Base-by-base conservation (phyloP, 2,888 invertebrate genomes). In the Aethes cnicana region DNA sequence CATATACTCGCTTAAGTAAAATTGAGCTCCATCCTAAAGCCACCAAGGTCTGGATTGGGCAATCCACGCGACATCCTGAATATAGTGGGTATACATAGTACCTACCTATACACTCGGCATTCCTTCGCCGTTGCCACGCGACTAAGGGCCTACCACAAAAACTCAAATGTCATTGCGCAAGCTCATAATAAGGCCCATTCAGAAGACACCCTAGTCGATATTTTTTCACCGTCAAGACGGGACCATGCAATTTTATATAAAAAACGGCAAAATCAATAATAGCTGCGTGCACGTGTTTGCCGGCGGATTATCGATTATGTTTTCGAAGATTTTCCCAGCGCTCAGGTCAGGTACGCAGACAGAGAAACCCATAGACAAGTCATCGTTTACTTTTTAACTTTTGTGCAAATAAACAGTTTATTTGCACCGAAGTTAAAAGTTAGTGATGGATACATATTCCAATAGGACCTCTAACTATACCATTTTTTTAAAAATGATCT, bases 201-300 rank as follows among this genome's bases (percentile, higher is more conserved):
- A 87, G 77, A 81, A 73, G 68, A 72, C 71, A 71, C 76, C 77
- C 72, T 65, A 67, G 68, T 75, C 59, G 72, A 76, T 76, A 72
- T 86, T 85, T 88, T 87, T 84, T 83, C 77, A 81, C 80, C 78
- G 80, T 80, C 84, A 79, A 77, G 73, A 59, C 68, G 72, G 72
- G 78, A 75, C 81, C 83, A 78, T 86, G 87, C 89, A 87, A 88
- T 87, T 86, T 84, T 75, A 73, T 78, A 80, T 75, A 88, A 88
- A 89, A 89, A 88, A 88, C 83, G 74, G 77, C 83, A 83, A 87
- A 87, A 88, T 89, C 89, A 89, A 89, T 89, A 88, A 88, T 87
- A 76, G 87, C 74, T 62, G 61, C 67, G 79, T 89, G 89, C 89
- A 89, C 89, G 89, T 89, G 89, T 89, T n/a, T 86, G 81, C 63